Base-by-base conservation (phyloP, 2,113 vertebrate genomes). In the Taxidea taxus region DNA sequence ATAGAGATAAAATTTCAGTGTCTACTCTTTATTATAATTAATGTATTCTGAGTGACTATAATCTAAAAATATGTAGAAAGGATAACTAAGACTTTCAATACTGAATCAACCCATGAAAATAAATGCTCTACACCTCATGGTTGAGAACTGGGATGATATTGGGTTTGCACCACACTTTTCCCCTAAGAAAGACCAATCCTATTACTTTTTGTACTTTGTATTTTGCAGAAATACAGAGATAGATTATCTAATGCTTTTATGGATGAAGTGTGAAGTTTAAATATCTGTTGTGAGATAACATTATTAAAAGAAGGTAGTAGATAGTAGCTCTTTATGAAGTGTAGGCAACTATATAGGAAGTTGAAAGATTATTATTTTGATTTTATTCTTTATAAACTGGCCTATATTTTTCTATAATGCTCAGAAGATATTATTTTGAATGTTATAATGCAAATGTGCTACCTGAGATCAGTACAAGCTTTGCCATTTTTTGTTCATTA, bases 21-120 rank as follows among this genome's bases (percentile, higher is more conserved):
- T 77, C 44, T 82, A 51, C 7, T 42, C 37, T 92, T 94, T 92
- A 94, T 83, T 83, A 87, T 78, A 83, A 85, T 85, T 94, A 83
- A 92, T 87, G 54, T 78, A 87, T 87, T 74, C 15, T 34, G 42
- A 89, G 9, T 42, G 58, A 64, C 15, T 77, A 3, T 78, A 60
- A n/a, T 84, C 21, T 54, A 20, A 15, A 80, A 92, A 70, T 91
- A 51, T 75, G 44, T 74, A n/a, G 72, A 77, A 66, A 44, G 37
- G 29, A 21, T 37, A 54, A 2, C 5, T 49, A 29, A 87, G 12
- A 4, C 39, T 94, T 34, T 90, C 23, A 39, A 11, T 66, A 68
- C 74, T 87, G 3, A 90, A 92, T 80, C 60, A 87, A 82, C 13
- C 31, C 7, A 12, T 60, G 31, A 23, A 92, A 39, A 81, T 3